Evolutionary conservation across 2,888 invertebrate species (phyloP), one percentile per base, ranked within the genome.

Genomic region (Taenaris catops): DNA sequence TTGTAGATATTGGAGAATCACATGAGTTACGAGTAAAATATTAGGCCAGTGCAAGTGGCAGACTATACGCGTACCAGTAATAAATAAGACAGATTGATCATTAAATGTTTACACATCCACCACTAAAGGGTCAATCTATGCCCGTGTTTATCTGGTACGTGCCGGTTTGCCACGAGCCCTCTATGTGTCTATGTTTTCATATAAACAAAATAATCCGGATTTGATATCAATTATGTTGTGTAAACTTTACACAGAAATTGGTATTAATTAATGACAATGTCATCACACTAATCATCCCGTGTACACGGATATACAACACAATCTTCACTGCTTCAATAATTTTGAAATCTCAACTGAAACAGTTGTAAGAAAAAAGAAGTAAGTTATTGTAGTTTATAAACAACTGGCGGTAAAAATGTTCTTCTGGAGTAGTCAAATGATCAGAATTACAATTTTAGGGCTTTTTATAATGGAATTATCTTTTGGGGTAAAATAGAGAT

Each of bases 91-190:
- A 27, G 26, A 32, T n/a, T 37, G 39, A 29, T 31, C 38, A 23
- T 29, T 26, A 31, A 40, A 34, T 34, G 29, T 28, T 34, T 34
- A 29, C 21, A 11, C 9, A 29, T 23, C 26, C 44, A 37, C 38
- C 38, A 46, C 47, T 46, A 38, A 38, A 17, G 48, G 67, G 71
- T 65, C 60, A 62, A 19, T 27, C 38, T 26, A 31, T 55, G 48
- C 58, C 60, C 48, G 58, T 47, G 49, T 25, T 7, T 34, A 41
- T 50, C 67, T 38, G 44, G 63, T 50, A 48, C n/a, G 1, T 48
- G 53, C 64, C 52, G 44, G 73, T 49, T 60, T 23, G 57, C 52
- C 67, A 71, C 64, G 67, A 64, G 65, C 64, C 54, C 40, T 47
- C 54, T 49, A 48, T 48, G 38, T 8, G 38, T 36, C 36, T 34